Evolutionary conservation across 2,888 invertebrate species (phyloP), one percentile per base, ranked within the genome.

Genomic region (Pyrrhia umbra): DNA sequence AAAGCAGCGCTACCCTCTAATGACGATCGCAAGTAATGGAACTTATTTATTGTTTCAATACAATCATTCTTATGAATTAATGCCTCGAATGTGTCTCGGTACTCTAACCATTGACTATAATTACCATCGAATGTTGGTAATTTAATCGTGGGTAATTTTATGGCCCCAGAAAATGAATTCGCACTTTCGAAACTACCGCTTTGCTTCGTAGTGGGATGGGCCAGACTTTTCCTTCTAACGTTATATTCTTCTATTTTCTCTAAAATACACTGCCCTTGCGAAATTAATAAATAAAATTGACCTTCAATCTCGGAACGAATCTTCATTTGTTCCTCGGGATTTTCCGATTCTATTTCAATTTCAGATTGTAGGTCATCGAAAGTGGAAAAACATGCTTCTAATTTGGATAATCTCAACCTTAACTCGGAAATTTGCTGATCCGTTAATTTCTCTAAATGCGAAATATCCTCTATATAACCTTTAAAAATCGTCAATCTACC

Each of bases 401-500:
- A 37, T 58, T 58, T 58, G 15, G 43, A 15, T 10, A 58, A 30
- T 10, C 58, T 58, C 21, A 58, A 23, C 10, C 30, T 21, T 50
- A 58, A 27, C 42, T 58, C 58, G 0, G 58, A 23, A 16, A 58
- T 18, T 27, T 57, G 40, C 40, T 57, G 47, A 25, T 47, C 47
- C 4, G 23, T 25, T 57, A 57, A 10, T 27, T 15, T 27, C 16
- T 59, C 59, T 34, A 51, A 8, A 18, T 8, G 0, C 10, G n/a
- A 15, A 6, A 58, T 21, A 2, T 42, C 49, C 6, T 50, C 49
- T 42, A 50, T 15, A 16, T 43, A 58, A 20, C 6, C 6, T 50
- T 58, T 58, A 43, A 58, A 58, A 23, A 58, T 58, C 30, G 43
- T 50, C 4, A 58, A 43, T 42, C 58, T 27, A 43, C 58, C 58